Evolutionary conservation across 2,888 invertebrate species (phyloP).

Genomic region (Neoascia interrupta): DNA sequence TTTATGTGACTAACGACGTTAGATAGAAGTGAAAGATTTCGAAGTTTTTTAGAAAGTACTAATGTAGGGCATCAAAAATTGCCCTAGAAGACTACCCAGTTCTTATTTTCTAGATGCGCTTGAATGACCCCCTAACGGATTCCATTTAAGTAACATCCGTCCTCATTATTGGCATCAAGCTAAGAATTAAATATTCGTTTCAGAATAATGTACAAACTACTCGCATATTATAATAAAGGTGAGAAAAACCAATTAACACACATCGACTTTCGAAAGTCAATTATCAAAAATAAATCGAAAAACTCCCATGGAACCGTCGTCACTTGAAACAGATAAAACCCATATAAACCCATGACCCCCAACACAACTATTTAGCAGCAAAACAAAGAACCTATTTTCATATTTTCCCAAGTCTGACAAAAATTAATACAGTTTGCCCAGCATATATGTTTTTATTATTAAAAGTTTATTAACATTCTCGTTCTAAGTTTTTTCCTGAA

Average conservation of each 20-base stretch:
- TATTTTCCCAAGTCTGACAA: neutral
- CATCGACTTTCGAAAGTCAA: neutral
- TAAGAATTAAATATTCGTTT: too few species aligned
- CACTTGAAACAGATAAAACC: constrained; percentile 17
- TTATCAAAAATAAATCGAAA: neutral
- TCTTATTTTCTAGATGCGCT: too few species aligned
- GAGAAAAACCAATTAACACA: constrained; percentile 26
- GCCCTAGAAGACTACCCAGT: too few species aligned
- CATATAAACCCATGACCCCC: neutral
- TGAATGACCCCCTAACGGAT: too few species aligned
- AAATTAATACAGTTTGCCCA: constrained; percentile 42
- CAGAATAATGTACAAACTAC: too few species aligned
- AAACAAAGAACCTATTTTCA: constrained; percentile 55
- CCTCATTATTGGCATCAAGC: too few species aligned
- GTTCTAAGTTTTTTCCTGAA: constrained; percentile 18
- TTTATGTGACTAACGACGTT: too few species aligned
- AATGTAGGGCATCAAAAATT: too few species aligned
- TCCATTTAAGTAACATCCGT: too few species aligned
- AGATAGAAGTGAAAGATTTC: too few species aligned
- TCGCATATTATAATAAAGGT: too few species aligned
- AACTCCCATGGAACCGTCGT: constrained; percentile 15
- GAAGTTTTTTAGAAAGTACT: too few species aligned
- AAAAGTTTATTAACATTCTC: constrained; percentile 54
- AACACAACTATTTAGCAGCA: constrained; percentile 12
- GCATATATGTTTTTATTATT: constrained; percentile 35